Evolutionary conservation across 2,113 vertebrate genomes (phyloP).

Genomic region (Columba livia): DNA sequence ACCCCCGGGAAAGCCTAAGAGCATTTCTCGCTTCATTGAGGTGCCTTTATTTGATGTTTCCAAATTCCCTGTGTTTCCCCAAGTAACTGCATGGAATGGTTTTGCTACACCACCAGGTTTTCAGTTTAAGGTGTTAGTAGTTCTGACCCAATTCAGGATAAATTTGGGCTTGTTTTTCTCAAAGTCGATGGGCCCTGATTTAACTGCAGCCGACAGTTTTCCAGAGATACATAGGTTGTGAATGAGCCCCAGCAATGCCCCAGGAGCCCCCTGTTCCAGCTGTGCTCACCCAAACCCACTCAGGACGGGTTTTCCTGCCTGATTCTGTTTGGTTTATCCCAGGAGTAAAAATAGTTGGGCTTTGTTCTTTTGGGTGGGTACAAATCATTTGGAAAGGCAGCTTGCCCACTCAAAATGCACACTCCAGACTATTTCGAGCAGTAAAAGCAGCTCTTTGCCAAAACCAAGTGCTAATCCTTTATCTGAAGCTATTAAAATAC

Average conservation of each 20-base stretch:
- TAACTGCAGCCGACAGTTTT: neutral
- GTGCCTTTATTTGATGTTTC: neutral
- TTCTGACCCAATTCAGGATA: neutral
- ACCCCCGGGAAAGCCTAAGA: rapidly evolving
- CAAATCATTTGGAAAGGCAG: constrained; percentile 25
- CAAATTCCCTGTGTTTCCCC: neutral
- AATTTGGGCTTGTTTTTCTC: neutral
- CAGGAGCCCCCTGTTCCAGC: no score
- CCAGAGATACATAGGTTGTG: neutral
- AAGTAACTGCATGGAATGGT: rapidly evolving
- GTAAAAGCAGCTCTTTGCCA: constrained; percentile 19
- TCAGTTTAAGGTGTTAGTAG: neutral
- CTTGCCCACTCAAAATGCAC: neutral
- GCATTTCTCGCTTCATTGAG: neutral
- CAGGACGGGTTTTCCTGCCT: neutral
- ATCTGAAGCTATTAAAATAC: constrained; percentile 23
- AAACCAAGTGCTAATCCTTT: neutral
- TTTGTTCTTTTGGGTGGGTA: constrained; percentile 43
- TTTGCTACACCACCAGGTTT: neutral
- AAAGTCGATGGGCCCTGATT: neutral
- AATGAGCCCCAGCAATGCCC: neutral
- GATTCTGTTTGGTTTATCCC: neutral
- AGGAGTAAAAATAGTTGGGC: constrained; percentile 31
- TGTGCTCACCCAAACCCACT: no score
- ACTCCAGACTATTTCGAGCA: constrained; percentile 42